phyloP scores from a whole-genome alignment of 2,888 invertebrate species.

The Drosophila fulvimacula region DNA sequence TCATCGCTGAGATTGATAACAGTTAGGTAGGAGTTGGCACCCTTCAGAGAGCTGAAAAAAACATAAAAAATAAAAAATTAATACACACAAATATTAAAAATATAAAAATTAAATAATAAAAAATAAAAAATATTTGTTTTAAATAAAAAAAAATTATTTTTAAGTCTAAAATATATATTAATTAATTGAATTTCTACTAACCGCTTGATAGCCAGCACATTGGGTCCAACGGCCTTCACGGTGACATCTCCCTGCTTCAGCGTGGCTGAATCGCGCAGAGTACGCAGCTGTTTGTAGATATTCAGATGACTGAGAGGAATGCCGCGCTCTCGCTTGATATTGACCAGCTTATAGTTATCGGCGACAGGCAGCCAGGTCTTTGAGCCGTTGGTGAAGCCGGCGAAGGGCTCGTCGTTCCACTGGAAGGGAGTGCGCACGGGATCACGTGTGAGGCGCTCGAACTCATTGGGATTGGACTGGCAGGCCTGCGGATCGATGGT shows the following conservation, averaged over 20 bases:
- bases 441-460: slow-evolving; percentile 87
- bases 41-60: slow-evolving; percentile 67
- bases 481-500: slow-evolving; percentile 86
- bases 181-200: too few species aligned
- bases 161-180: too few species aligned
- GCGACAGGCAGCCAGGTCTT: slow-evolving; percentile 85
- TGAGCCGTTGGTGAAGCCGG: slow-evolving; percentile 76
- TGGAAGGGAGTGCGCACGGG: slow-evolving; percentile 88
- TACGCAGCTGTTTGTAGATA: slow-evolving; percentile 87
- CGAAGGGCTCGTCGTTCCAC: slow-evolving; percentile 86
- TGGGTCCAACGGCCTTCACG: slow-evolving; percentile 78
- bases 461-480: slow-evolving; percentile 87
- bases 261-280: slow-evolving; percentile 85
- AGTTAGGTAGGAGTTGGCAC: slow-evolving; percentile 83
- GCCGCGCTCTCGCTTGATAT: slow-evolving; percentile 86
- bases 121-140: too few species aligned
- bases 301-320: slow-evolving; percentile 86
- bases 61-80: too few species aligned
- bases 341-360: slow-evolving; percentile 87
- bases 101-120: too few species aligned
- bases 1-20: slow-evolving; percentile 85
- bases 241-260: slow-evolving; percentile 86
- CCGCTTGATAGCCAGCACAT: slow-evolving; percentile 85
- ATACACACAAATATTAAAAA: too few species aligned
- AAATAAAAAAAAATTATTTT: too few species aligned